Base-by-base conservation (phyloP, 2,113 vertebrate genomes). In the Peucedramus taeniatus region DNA sequence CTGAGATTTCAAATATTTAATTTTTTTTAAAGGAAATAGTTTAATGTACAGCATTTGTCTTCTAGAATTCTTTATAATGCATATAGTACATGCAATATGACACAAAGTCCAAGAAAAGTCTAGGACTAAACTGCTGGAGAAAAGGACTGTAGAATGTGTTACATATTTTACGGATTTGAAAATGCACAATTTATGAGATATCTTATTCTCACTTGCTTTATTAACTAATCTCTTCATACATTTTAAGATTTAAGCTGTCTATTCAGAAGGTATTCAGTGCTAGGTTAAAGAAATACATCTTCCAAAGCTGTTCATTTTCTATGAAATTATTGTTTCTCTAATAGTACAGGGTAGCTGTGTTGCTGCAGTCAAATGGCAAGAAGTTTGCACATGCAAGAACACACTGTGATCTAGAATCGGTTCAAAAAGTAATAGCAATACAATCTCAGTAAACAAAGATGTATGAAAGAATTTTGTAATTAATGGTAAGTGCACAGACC, bases 401-500 rank as follows among this genome's bases (percentile, higher is more conserved):
- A 89, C 0, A 0, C 37, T 47, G 27, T 54, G 83, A 40, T 64
- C 76, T 92, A 81, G n/a, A 90, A 80, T n/a, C 33, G 4, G 54
- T 91, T 90, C 16, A 20, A 44, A 68, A 90, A 88, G 77, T 70
- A 70, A 85, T 78, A 90, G 35, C 76, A 87, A 76, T 59, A 47
- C n/a, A 79, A 23, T 42, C n/a, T 87, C 56, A 66, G 30, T 83
- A 83, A 95, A 93, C 35, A 50, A 83, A 74, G n/a, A 75, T n/a
- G 23, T 64, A 83, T 72, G 69, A 70, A 97, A 94, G 77, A 87
- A 90, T 89, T 88, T 87, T 56, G 30, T 84, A 94, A 96, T 79
- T 83, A 93, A 96, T 75, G 64, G 50, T 93, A 84, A 91, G 78
- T 85, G 77, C 80, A 98, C 98, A 96, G 97, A 99, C 99, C 99